Percentiles rank a stretch among this genome's conserved stretches.
These are phyloP conservation scores for Caenorhabditis macrosperma DNA, from an alignment of 2,888 invertebrate species.

Conservation along the genomic window DNA sequence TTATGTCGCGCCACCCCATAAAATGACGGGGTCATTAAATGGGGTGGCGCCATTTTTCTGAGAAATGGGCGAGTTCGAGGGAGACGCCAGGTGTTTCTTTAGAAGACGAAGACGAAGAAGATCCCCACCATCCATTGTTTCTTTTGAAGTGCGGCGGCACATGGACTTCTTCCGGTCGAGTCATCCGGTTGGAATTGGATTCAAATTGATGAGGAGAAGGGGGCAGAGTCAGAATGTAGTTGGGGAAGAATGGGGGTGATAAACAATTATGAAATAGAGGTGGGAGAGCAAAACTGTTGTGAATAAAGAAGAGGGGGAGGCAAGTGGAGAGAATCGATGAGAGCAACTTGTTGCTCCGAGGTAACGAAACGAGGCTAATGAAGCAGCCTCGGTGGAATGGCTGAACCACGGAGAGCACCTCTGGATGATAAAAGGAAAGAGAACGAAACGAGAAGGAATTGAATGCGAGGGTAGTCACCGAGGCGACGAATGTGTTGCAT, in stretches of 20 bases:
- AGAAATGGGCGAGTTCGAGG: constrained; percentile 38
- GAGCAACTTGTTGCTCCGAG: not conserved
- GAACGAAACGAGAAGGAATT: not conserved
- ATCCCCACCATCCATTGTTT: constrained; percentile 35
- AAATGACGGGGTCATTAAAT: constrained; percentile 55
- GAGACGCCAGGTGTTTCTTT: constrained; percentile 48
- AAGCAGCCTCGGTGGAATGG: not conserved
- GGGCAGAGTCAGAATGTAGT: not conserved
- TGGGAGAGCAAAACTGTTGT: not conserved
- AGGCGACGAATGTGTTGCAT: constrained; percentile 15
- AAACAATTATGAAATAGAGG: too few relatives aligned
- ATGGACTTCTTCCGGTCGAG: constrained; percentile 1
- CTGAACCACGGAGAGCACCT: too few relatives aligned
- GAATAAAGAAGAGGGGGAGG: too few relatives aligned
- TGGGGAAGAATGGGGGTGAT: not conserved
- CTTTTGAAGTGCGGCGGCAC: constrained; percentile 43
- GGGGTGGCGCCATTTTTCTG: constrained; percentile 55
- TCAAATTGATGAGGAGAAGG: not conserved
- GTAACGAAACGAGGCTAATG: not conserved
- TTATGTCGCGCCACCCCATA: constrained; percentile 58
- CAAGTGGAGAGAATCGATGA: too few relatives aligned
- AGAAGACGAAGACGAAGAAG: too few relatives aligned
- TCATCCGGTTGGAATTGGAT: not conserved
- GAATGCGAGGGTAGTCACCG: constrained; percentile 20
- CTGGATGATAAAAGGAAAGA: constrained; percentile 5